Evolutionary conservation across 2,888 invertebrate genomes (phyloP), one percentile per base, ranked within the genome.

Genomic region (Phrixothrix hirtus): DNA sequence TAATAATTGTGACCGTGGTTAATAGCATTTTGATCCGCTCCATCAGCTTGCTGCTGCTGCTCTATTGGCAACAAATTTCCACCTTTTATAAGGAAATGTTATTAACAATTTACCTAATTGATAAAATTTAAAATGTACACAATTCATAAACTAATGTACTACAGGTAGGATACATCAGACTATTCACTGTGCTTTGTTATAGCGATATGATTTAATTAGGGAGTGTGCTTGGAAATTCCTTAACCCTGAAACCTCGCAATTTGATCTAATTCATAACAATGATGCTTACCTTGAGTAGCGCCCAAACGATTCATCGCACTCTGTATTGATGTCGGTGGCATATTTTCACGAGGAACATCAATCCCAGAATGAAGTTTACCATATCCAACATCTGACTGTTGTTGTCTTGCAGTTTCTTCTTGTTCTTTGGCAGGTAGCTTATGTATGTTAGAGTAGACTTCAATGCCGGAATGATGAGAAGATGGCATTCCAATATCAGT

Each of bases 371-470:
- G 80, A 4, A 47, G 42, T 43, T 55, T 55, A 9, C 55, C 55
- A 27, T 51, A 55, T 29, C 80, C 80, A 5, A 74, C 74, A 65
- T 89, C 88, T 25, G 91, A 89, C 34, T 86, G 88, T 72, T 91
- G 92, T 71, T 95, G 93, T 32, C 93, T 81, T 5, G 93, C 93
- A 39, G 93, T 94, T 71, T 93, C 93, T 70, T 93, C 94, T 74
- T 95, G 94, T 2, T 94, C 89, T 77, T 89, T 89, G 2, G 88
- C 86, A 6, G 88, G 86, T 6, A 89, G 88, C 9, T 86, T 85
- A 68, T 87, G 87, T 0, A 86, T 82, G 10, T 85, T 85, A 1
- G 87, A 87, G 29, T 75, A 75, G 17, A 74, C 56, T 9, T 75
- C 75, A 15, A 75, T 71, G 2, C 75, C 75, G 0, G 73, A 64